phyloP scores from a whole-genome alignment of 2,113 vertebrate genomes.

The Zapornia atra region DNA sequence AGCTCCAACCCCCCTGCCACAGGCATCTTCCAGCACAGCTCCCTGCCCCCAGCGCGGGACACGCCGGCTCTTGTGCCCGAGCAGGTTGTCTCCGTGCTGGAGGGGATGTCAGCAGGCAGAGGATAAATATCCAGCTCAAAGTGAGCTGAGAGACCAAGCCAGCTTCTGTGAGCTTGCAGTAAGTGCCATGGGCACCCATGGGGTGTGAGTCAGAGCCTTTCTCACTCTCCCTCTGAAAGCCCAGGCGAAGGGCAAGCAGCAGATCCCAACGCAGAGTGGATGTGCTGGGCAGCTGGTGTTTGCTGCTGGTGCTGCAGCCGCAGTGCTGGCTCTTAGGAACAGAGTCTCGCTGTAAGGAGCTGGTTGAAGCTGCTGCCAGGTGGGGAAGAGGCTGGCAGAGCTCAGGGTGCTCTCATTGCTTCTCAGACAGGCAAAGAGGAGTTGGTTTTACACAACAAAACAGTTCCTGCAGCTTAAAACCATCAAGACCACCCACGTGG shows the following conservation, averaged over 20 bases:
- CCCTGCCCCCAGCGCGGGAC: no score
- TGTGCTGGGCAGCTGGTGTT: not conserved
- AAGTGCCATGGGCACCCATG: not conserved
- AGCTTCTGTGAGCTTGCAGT: not conserved
- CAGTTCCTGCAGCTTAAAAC: not conserved
- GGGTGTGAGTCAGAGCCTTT: not conserved
- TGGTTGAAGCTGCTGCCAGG: not conserved
- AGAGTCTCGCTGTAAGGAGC: not conserved
- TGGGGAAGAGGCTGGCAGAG: not conserved
- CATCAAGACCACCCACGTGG: not conserved
- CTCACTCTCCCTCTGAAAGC: not conserved
- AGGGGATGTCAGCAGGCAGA: not conserved
- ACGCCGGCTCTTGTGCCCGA: not conserved
- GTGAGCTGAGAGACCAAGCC: not conserved
- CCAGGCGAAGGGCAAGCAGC: not conserved
- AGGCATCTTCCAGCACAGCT: not conserved
- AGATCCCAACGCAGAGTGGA: not conserved
- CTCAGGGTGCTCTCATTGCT: not conserved
- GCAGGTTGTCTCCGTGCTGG: not conserved
- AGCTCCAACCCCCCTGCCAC: no score
- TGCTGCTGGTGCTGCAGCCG: fast-evolving
- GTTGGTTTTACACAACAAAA: not conserved
- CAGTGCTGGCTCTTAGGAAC: not conserved
- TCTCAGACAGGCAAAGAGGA: not conserved
- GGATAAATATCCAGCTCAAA: not conserved